phyloP scores from a whole-genome alignment of 2,113 vertebrate species.

The Festucalex cinctus region DNA sequence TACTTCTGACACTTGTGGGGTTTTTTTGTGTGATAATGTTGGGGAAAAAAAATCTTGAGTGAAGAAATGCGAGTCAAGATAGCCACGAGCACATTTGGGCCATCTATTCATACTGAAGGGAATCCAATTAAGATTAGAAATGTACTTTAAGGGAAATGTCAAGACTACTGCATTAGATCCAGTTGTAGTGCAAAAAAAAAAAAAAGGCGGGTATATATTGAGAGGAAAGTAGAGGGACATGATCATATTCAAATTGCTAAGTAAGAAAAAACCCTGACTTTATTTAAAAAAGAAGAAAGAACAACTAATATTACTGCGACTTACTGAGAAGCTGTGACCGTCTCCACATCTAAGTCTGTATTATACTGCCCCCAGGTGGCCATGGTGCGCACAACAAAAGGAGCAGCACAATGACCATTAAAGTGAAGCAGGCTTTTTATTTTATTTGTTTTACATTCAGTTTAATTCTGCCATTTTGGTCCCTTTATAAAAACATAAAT shows the following conservation, averaged over 20 bases:
- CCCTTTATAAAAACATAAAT: no score
- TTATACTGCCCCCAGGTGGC: no score
- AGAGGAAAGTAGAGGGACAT: background rate
- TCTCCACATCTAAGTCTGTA: no score
- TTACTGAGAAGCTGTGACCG: no score
- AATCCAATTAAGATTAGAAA: conserved; percentile 38
- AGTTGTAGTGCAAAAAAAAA: background rate
- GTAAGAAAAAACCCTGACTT: background rate
- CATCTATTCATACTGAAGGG: conserved; percentile 5
- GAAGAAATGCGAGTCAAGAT: conserved; percentile 15
- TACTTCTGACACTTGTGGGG: conserved; percentile 40
- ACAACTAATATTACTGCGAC: no score
- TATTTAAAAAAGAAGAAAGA: background rate
- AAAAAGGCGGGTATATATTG: background rate
- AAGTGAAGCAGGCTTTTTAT: no score
- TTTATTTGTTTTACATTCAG: no score
- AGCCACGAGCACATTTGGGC: conserved; percentile 2
- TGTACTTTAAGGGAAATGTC: background rate
- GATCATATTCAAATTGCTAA: background rate
- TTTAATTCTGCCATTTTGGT: no score
- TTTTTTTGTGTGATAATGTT: background rate
- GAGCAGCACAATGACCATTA: no score
- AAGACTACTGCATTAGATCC: background rate
- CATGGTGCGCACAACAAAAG: no score
- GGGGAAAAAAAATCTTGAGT: conserved; percentile 10